These are phyloP conservation scores for Enteromius thamalakanensis DNA, from an alignment of 2,797 vertebrate genomes.

Conservation along the genomic window DNA sequence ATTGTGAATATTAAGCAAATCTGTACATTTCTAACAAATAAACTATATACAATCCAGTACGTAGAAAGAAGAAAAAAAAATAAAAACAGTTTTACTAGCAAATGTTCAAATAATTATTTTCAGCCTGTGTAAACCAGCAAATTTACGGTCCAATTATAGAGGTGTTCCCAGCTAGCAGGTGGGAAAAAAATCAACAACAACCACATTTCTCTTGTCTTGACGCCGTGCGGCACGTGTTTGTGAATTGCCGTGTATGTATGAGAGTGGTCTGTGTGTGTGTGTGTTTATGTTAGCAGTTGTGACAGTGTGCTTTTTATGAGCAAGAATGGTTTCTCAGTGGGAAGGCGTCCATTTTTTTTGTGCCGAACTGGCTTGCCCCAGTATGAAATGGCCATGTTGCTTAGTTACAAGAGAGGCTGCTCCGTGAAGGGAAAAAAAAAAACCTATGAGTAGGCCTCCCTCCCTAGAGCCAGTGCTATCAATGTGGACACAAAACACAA, in stretches of 20 bases:
- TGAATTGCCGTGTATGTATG: constrained; percentile 17
- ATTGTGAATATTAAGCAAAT: constrained; percentile 43
- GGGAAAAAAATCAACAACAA: constrained; percentile 31
- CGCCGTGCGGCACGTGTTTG: constrained; percentile 15
- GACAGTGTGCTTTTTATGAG: constrained; percentile 58
- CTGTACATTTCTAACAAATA: constrained; percentile 46
- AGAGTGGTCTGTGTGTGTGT: constrained; percentile 19
- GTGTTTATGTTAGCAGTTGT: constrained; percentile 41
- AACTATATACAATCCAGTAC: constrained; percentile 24
- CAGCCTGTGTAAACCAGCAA: constrained; percentile 7
- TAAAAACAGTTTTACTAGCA: background rate
- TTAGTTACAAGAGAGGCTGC: constrained; percentile 60
- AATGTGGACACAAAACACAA: constrained; percentile 55
- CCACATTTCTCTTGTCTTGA: constrained; percentile 19
- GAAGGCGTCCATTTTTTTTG: constrained; percentile 68
- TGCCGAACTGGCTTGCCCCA: constrained; percentile 71
- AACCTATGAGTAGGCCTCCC: constrained; percentile 50
- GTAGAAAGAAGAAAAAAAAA: constrained; percentile 12
- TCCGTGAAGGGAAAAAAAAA: constrained; percentile 61
- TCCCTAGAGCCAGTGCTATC: constrained; percentile 53
- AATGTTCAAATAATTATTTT: constrained; percentile 7
- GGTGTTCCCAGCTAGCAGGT: constrained; percentile 47
- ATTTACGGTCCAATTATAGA: constrained; percentile 45
- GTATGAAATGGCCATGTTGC: constrained; percentile 64
- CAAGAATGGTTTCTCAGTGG: constrained; percentile 67